Base-by-base conservation (phyloP, 2,797 vertebrate genomes). In the Loris lydekkerianus region DNA sequence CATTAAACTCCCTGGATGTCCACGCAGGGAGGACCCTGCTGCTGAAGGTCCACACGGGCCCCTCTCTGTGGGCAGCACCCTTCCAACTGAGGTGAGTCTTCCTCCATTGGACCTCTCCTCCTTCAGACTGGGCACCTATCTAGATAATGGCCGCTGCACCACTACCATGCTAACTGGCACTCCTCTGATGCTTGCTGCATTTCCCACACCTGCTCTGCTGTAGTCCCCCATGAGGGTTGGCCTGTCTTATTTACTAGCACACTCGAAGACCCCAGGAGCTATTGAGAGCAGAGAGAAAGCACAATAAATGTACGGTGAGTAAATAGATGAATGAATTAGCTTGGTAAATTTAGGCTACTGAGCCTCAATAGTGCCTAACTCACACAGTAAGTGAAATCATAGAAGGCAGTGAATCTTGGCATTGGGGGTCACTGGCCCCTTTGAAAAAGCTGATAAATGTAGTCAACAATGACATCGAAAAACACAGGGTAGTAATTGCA, bases 161-260 rank as follows among this genome's bases (percentile, higher is more conserved):
- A 37, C 53, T 31, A 5, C 18, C 61, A 49, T 7, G 29, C 67
- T 7, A 40, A 29, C 37, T n/a, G 53, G 15, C 1, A 9, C 21
- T 49, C 20, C 18, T 93, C 29, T 20, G 65, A 46, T 2, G 15
- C 8, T 6, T 90, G 76, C 63, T 7, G 8, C 56, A 2, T 72
- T 49, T 49, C 58, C 9, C 18, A 53, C 27, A 14, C 14, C 0
- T 0, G 4, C 37, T 1, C 46, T 9, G 1, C 9, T n/a, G 9
- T 23, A 49, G 80, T 15, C 18, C 14, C 21, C 20, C 14, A 4
- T 1, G 4, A 46, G 17, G 77, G 37, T 25, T 18, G 31, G 84
- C 27, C 34, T 63, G 2, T 46, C 40, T 61, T 29, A 8, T 9
- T 83, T 2, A 69, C 27, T 40, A 31, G 46, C 3, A 0, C 20